phyloP scores from a whole-genome alignment of 2,797 vertebrate species.

The Uromys caudimaculatus region DNA sequence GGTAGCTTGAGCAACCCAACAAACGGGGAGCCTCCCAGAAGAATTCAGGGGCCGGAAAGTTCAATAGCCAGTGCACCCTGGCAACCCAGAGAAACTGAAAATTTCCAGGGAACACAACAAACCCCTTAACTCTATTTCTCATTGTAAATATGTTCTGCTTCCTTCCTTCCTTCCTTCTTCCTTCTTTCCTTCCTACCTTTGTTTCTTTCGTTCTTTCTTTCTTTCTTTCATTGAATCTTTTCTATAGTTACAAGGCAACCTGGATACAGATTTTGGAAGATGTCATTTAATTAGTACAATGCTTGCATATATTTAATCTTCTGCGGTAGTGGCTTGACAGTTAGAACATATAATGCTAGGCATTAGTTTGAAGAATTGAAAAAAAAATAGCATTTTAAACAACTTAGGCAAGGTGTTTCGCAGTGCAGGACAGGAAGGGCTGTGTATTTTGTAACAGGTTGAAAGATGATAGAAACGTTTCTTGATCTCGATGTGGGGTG shows the following conservation, averaged over 20 bases:
- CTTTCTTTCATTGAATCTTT: not conserved
- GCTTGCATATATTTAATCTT: not conserved
- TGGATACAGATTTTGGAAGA: conserved; percentile 9
- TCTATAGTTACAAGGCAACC: not conserved
- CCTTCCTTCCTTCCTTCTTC: not conserved
- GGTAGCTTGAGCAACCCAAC: not conserved
- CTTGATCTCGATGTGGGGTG: not conserved
- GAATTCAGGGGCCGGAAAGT: not conserved
- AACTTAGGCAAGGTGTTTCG: not conserved
- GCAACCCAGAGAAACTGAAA: not conserved
- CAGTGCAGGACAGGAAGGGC: not conserved
- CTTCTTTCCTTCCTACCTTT: too few species aligned
- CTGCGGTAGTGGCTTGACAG: not conserved
- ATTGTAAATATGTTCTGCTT: not conserved
- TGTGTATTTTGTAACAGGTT: not conserved
- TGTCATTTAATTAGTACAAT: not conserved
- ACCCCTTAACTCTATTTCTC: not conserved
- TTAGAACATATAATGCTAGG: not conserved
- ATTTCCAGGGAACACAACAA: not conserved
- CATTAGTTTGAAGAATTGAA: not conserved
- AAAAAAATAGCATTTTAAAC: not conserved
- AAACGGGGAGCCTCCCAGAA: not conserved
- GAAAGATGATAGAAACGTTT: not conserved
- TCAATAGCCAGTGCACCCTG: not conserved
- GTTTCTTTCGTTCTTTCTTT: not conserved